Evolutionary conservation across 2,797 vertebrate species (phyloP), one percentile per base, ranked within the genome.

Genomic region (Tauraco hartlaubi): DNA sequence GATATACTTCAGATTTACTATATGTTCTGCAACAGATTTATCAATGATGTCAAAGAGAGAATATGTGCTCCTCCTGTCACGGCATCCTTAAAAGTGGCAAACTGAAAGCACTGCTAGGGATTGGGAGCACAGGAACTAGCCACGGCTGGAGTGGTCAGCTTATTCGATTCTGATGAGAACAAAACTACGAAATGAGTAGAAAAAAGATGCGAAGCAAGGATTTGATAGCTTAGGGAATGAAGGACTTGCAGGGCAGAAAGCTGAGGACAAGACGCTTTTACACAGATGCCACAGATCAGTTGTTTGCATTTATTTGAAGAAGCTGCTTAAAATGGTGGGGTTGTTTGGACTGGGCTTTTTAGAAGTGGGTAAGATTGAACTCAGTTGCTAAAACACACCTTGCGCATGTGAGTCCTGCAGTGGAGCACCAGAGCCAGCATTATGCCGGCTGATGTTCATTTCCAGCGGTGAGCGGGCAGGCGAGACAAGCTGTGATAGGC

Each of bases 101-200:
- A 28, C 5, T 41, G 31, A 82, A 88, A 63, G 33, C 56, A 44
- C 5, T 43, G 12, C 19, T 61, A 43, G 46, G 41, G 15, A 54
- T 64, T 80, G 43, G 26, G 16, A 72, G 21, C 0, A 0, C 7
- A 88, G 21, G 21, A 61, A 7, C 15, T 28, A 79, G 25, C 9
- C 19, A 10, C 0, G 4, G 22, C 26, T 71, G 37, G 18, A n/a
- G 5, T 0, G 2, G 63, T 7, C 4, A 4, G 6, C 13, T 81
- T 77, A 23, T 52, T 49, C 43, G 43, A 75, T 63, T 78, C 26
- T n/a, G 12, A 33, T 2, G 3, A 49, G 35, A 79, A 59, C 5
- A 64, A 74, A 71, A 14, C 8, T 16, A 74, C 49, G 25, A 79
- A 64, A 64, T 56, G 31, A 44, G 17, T 3, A 75, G 28, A 67